These are phyloP conservation scores for Leucophenga maculata DNA, from an alignment of 2,888 invertebrate genomes.

Conservation along the genomic window DNA sequence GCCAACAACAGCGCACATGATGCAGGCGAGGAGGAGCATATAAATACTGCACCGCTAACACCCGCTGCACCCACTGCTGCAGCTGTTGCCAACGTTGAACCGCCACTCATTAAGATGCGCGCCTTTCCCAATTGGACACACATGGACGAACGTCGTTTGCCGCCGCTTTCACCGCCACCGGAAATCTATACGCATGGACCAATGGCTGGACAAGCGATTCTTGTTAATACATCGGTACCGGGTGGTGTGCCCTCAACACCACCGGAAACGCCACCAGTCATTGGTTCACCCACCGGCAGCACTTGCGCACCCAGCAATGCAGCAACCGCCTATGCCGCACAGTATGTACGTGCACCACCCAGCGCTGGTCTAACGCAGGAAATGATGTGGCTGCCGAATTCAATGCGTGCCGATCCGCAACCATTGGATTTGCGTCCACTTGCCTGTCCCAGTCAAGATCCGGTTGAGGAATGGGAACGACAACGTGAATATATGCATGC, in stretches of 20 bases:
- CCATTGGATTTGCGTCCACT: constrained; percentile 87
- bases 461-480: constrained; percentile 79
- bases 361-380: constrained; percentile 77
- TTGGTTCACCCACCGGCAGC: constrained; percentile 74
- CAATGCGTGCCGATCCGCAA: constrained; percentile 77
- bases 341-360: constrained; percentile 37
- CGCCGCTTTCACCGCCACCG: constrained; percentile 78
- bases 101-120: constrained; percentile 68
- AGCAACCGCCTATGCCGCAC: constrained; percentile 42
- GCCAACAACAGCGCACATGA: constrained; percentile 38
- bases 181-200: constrained; percentile 78
- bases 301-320: constrained; percentile 72
- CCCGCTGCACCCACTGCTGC: neutral
- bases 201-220: constrained; percentile 73
- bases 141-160: constrained; percentile 74
- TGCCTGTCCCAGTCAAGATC: constrained; percentile 75
- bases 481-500: constrained; percentile 76
- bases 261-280: constrained; percentile 86
- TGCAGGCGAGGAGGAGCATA: constrained; percentile 24
- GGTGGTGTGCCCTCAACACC: constrained; percentile 85
- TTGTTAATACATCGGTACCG: constrained; percentile 71
- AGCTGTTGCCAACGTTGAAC: constrained; percentile 37
- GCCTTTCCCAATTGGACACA: constrained; percentile 71
- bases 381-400: constrained; percentile 84
- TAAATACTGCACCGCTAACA: neutral